Base-by-base conservation (phyloP, 37 sponge, comb jelly and placozoan species). In the Oopsacas minuta region DNA sequence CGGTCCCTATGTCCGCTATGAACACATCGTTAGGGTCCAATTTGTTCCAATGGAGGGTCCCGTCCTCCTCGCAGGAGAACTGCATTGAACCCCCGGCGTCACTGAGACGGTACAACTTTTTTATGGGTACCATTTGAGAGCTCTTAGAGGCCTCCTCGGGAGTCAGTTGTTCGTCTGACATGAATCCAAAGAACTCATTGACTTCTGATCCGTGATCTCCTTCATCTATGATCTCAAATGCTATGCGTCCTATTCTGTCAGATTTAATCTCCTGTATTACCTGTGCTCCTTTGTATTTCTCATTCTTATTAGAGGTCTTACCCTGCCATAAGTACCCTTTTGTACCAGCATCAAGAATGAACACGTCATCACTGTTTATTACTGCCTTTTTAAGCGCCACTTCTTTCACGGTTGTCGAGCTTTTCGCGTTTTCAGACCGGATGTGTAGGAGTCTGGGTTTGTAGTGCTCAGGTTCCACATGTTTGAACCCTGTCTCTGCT, bases 251-350 rank as follows among this genome's bases (percentile, higher is more conserved):
- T 5, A 61, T 61, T 61, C 75, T 3, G 17, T 61, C 75, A 25
- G 75, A 20, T 12, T 94, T 94, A 51, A 97, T 39, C 8, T 86
- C 86, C 46, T 92, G 91, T 0, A 91, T 52, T 83, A 85, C 93
- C 83, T 97, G 99, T 3, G 90, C 87, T 36, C 92, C 99, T 84
- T 92, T 97, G 88, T 93, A 90, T 84, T 91, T 91, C 89, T 97
- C 99, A 84, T 97, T 96, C 87, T 97, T 97, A 87, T 97, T 97
- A 85, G 91, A 89, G 0, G 91, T 93, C 52, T 88, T 90, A 7
- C 99, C 99, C 61, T 93, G 91, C 92, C 94, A 97, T 90, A 61
- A 89, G 84, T 87, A 91, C 12, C 89, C 83, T 38, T 36, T 86
- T 0, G 89, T 85, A 0, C 92, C 92, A 36, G 86, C 81, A 84